phyloP scores from a whole-genome alignment of 2,888 invertebrate genomes.

The Phalangium opilio region DNA sequence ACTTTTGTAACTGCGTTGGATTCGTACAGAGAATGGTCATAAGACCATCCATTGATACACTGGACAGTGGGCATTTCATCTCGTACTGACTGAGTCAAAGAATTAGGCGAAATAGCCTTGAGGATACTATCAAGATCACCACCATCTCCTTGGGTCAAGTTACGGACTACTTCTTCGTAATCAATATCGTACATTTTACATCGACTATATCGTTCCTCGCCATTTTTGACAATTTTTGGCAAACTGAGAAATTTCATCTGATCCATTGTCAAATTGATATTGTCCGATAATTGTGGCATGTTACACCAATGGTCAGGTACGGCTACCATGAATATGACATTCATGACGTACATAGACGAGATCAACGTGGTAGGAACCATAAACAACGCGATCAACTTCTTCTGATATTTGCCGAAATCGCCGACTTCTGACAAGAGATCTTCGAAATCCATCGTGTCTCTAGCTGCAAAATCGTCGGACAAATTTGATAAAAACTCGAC shows the following conservation, averaged over 20 bases:
- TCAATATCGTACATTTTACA: constrained; percentile 36
- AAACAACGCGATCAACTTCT: constrained; percentile 26
- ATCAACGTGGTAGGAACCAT: constrained; percentile 13
- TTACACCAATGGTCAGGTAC: constrained; percentile 44
- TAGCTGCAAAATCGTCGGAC: neutral
- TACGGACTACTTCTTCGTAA: constrained; percentile 24
- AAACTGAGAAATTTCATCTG: constrained; percentile 41
- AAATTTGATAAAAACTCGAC: too few relatives aligned
- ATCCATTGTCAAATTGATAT: constrained; percentile 34
- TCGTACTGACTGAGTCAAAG: neutral
- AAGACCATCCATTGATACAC: neutral
- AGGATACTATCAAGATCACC: too few relatives aligned
- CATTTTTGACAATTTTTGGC: constrained; percentile 32
- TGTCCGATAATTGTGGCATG: constrained; percentile 36
- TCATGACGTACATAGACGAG: constrained; percentile 11
- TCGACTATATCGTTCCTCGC: constrained; percentile 31
- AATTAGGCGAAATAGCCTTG: neutral
- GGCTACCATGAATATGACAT: constrained; percentile 34
- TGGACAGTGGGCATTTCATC: neutral
- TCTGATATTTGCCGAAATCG: constrained; percentile 78
- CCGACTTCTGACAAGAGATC: constrained; percentile 53
- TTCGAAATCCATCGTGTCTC: constrained; percentile 20
- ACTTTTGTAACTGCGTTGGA: neutral
- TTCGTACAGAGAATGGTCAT: neutral
- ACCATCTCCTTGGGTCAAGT: neutral